phyloP scores from a whole-genome alignment of 2,113 vertebrate species.

The Electrona antarctica region DNA sequence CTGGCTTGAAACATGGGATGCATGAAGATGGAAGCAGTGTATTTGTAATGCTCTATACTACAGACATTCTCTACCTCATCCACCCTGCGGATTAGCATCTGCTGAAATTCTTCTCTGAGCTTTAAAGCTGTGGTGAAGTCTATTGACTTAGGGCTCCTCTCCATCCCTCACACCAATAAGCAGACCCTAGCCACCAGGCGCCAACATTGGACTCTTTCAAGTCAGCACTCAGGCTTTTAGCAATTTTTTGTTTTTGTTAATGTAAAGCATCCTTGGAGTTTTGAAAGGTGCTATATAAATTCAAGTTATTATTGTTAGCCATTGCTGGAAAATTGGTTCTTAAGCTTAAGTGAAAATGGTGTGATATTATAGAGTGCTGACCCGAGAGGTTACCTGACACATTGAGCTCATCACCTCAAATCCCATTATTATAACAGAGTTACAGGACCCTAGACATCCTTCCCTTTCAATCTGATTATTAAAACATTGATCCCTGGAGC shows the following conservation, averaged over 20 bases:
- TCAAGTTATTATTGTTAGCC: background rate
- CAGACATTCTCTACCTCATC: constrained; percentile 17
- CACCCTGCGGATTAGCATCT: constrained; percentile 48
- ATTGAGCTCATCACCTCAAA: background rate
- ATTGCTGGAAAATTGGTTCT: background rate
- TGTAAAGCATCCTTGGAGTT: background rate
- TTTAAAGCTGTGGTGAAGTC: no score
- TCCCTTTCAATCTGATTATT: constrained; percentile 13
- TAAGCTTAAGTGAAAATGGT: background rate
- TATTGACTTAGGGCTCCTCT: no score
- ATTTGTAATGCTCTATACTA: background rate
- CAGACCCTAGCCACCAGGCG: no score
- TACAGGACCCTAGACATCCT: background rate
- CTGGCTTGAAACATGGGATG: constrained; percentile 24
- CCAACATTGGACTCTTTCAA: no score
- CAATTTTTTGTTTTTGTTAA: background rate
- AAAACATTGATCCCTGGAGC: constrained; percentile 21
- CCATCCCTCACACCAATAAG: no score
- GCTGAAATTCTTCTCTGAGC: background rate
- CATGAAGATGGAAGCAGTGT: constrained; percentile 1
- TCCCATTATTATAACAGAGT: background rate
- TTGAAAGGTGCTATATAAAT: background rate
- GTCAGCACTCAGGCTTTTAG: no score
- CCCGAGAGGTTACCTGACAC: no score
- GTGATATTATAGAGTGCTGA: no score